A percentile compares a stretch with the other conserved stretches of the same genome.
phyloP scores from a whole-genome alignment of 2,888 invertebrate species.

The Acrocera orbiculus region DNA sequence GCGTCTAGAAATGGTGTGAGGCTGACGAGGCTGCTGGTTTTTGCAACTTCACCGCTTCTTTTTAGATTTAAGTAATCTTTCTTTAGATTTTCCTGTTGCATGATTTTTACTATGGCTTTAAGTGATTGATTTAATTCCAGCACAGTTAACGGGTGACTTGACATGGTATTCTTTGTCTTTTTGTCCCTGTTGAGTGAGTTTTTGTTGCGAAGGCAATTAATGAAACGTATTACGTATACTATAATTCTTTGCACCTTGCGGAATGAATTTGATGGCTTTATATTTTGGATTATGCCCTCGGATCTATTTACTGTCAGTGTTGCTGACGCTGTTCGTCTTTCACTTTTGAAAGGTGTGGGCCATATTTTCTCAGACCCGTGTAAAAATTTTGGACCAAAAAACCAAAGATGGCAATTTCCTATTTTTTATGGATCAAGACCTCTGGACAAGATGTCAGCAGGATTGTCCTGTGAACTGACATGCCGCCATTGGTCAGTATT shows the following conservation, averaged over 20 bases:
- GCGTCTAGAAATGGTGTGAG: constrained; percentile 13
- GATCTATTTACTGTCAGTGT: background rate
- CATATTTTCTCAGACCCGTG: background rate
- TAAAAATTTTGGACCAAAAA: background rate
- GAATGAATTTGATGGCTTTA: background rate
- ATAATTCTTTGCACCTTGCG: background rate
- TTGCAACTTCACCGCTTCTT: background rate
- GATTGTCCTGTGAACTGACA: background rate
- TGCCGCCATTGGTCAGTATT: background rate
- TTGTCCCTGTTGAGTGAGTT: background rate
- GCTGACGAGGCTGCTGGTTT: background rate
- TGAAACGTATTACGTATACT: background rate
- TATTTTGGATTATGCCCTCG: background rate
- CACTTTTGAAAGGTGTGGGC: too few relatives aligned
- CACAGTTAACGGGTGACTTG: too few relatives aligned
- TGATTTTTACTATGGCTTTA: background rate
- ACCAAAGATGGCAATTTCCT: background rate
- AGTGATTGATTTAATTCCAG: too few relatives aligned
- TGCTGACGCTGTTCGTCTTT: too few relatives aligned
- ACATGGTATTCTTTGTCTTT: background rate
- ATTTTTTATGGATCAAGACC: background rate
- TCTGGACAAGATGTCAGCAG: background rate
- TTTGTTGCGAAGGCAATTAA: background rate
- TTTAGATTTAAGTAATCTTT: background rate
- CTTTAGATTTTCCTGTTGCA: background rate